Conservation (phyloP, 2,113 vertebrate genomes). For the Nycticorax nycticorax region DNA sequence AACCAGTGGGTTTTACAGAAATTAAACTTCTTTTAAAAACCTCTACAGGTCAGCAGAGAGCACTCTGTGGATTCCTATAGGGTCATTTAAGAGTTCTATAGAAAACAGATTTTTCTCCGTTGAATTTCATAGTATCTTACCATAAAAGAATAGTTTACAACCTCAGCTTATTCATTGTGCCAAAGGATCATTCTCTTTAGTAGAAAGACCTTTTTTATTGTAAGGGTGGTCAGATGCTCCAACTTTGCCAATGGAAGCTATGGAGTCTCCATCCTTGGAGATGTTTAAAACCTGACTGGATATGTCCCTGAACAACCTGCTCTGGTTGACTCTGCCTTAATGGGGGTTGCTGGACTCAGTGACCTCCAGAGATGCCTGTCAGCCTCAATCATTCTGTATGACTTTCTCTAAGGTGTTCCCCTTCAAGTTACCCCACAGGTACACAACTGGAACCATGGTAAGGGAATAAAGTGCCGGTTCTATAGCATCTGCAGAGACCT, state of each 20-base stretch:
- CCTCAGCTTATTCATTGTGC: not conserved
- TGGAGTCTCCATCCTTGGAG: not conserved
- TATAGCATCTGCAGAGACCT: not conserved
- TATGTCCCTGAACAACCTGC: not conserved
- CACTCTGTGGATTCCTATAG: not conserved
- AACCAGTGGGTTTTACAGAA: not conserved
- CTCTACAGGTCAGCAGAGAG: not conserved
- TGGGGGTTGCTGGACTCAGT: accelerated
- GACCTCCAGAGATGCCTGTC: not conserved
- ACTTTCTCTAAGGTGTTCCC: not conserved
- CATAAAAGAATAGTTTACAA: not conserved
- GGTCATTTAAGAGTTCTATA: not conserved
- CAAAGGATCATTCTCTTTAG: not conserved
- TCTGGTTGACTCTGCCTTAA: not conserved
- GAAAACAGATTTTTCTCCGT: not conserved
- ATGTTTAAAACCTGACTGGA: not conserved
- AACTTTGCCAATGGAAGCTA: not conserved
- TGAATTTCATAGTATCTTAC: not conserved
- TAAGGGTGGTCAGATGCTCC: not conserved
- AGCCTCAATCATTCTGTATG: not conserved
- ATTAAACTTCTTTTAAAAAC: not conserved
- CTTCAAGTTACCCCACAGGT: not conserved
- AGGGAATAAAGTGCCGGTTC: not conserved
- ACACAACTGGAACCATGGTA: not conserved
- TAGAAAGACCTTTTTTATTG: not conserved